Evolutionary conservation across 64 coral and sea anemone genomes (phyloP).

Genomic region (Montipora capricornis): DNA sequence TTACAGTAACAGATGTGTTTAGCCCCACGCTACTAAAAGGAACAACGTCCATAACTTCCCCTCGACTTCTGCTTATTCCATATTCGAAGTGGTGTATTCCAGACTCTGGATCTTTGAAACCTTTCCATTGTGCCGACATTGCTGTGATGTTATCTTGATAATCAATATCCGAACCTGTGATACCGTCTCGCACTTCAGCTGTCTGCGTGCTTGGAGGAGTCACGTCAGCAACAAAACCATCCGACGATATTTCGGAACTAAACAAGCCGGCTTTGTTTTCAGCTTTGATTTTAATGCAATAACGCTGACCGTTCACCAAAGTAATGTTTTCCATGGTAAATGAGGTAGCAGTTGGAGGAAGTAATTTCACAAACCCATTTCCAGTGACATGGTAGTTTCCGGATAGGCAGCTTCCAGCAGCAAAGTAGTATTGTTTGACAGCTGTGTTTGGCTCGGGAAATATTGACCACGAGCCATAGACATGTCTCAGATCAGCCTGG

Average conservation of each 20-base stretch:
- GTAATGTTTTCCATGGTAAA: too few relatives aligned
- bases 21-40: slow-evolving; percentile 20
- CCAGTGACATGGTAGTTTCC: neutral
- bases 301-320: too few relatives aligned
- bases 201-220: too few relatives aligned
- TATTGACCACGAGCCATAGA: slow-evolving; percentile 64
- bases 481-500: slow-evolving; percentile 51
- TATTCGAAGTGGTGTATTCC: neutral
- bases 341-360: slow-evolving; percentile 21
- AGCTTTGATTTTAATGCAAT: too few relatives aligned
- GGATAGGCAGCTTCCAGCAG: slow-evolving; percentile 69
- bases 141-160: neutral
- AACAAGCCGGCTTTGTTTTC: neutral
- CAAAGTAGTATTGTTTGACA: slow-evolving; percentile 76
- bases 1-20: slow-evolving; percentile 43
- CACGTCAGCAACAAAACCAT: slow-evolving; percentile 1
- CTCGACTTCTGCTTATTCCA: too few relatives aligned
- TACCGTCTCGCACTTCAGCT: too few relatives aligned
- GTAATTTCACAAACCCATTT: slow-evolving; percentile 38
- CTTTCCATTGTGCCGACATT: slow-evolving; percentile 69
- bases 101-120: slow-evolving; percentile 67
- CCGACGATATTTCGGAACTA: slow-evolving; percentile 55
- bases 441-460: neutral
- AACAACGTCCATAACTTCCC: slow-evolving; percentile 1
- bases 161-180: too few relatives aligned